A percentile compares a stretch with the other conserved stretches of the same genome.
Evolutionary conservation across 2,888 invertebrate genomes (phyloP).

Genomic region (Cepaea hortensis): DNA sequence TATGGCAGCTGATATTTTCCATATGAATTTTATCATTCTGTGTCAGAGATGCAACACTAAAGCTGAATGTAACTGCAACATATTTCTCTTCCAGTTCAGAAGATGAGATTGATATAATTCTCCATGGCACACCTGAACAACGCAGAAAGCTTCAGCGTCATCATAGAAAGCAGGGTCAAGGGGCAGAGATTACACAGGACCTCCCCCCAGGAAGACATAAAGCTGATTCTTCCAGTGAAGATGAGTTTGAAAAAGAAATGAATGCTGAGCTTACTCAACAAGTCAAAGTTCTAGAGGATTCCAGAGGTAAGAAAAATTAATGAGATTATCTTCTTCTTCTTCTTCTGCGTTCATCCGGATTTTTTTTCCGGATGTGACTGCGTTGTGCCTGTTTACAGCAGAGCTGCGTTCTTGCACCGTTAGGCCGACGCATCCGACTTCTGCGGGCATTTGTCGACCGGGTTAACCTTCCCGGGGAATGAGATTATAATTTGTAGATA

Average conservation of each 20-base stretch:
- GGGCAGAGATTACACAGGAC: background rate
- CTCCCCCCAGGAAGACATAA: background rate
- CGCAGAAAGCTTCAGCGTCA: slow-evolving; percentile 58
- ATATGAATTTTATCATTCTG: too few species aligned
- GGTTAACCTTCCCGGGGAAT: too few species aligned
- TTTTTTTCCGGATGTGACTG: too few species aligned
- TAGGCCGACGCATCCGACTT: too few species aligned
- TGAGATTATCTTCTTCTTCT: too few species aligned
- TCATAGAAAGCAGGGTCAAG: slow-evolving; percentile 30
- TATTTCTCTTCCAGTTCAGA: slow-evolving; percentile 65
- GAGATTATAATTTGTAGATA: background rate
- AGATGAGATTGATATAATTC: slow-evolving; percentile 72
- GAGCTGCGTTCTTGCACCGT: too few species aligned
- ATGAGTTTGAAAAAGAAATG: slow-evolving; percentile 76
- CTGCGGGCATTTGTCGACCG: too few species aligned
- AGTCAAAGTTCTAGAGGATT: slow-evolving; percentile 63
- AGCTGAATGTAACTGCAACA: too few species aligned
- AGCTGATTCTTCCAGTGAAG: slow-evolving; percentile 67
- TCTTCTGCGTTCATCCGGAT: too few species aligned
- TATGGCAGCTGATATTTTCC: background rate
- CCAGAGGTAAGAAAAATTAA: slow-evolving; percentile 49
- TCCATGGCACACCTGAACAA: slow-evolving; percentile 71
- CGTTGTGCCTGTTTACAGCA: too few species aligned
- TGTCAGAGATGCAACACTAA: too few species aligned
- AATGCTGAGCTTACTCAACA: slow-evolving; percentile 69